Base-by-base conservation (phyloP, 2,113 vertebrate genomes). In the Pterocles burchelli region DNA sequence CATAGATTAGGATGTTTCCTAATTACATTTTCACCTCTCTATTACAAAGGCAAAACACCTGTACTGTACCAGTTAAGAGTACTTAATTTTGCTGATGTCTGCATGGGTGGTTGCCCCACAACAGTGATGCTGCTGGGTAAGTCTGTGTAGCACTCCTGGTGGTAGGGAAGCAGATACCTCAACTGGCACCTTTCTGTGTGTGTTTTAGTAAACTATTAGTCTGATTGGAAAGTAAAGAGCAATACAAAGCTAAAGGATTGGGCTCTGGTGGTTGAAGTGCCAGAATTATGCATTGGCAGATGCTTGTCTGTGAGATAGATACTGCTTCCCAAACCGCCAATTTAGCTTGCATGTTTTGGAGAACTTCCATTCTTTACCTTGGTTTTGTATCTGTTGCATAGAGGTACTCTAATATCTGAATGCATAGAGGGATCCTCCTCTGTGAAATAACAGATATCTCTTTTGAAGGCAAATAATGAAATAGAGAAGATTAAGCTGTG, bases 301-400 rank as follows among this genome's bases (percentile, higher is more conserved):
- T 82, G 34, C 57, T 81, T 81, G 10, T 22, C 57, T 58, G 11
- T 34, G 33, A 63, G 52, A 45, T 1, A 48, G 10, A 33, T 58
- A 28, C 10, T 0, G 2, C 18, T n/a, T 18, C 26, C 8, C 24
- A 63, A 14, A 46, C 3, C 61, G 54, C 14, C 4, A 3, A 28
- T 20, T 51, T 62, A 55, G 20, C 28, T 75, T 80, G 52, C 22
- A 9, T 33, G 6, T 65, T 80, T 48, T 63, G 57, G 17, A 54
- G 29, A 48, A 71, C 45, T 76, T 72, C 22, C n/a, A 25, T 54
- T 59, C 45, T 33, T 66, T n/a, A 34, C 18, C 29, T 51, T 59
- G 25, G 16, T 31, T 76, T 75, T 6, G 1, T 49, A 43, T 17
- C 29, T 49, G 22, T 38, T 76, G 19, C 29, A 38, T 3, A 76